Conservation (phyloP, 2,797 vertebrate genomes). For the Peromyscus nudipes region DNA sequence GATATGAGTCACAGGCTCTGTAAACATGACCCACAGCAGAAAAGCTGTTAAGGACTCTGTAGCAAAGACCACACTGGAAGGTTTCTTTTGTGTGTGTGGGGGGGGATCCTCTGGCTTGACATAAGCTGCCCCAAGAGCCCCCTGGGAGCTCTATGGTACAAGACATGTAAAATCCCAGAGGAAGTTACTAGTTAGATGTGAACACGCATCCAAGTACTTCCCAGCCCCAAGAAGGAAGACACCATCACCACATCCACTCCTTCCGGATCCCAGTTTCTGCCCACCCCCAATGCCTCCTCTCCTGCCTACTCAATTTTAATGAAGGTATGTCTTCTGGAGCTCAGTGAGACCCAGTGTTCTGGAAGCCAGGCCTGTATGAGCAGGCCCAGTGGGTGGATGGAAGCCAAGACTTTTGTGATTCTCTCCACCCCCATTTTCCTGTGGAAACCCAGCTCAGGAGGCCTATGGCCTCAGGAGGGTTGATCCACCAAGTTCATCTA, state of each 20-base stretch:
- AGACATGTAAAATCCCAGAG: not conserved
- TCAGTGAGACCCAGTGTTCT: not conserved
- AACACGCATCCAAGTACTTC: rapidly evolving
- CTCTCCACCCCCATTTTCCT: slow-evolving; percentile 66
- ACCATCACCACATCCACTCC: rapidly evolving
- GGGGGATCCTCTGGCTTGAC: not conserved
- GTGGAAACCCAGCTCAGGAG: slow-evolving; percentile 60
- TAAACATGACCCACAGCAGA: not conserved
- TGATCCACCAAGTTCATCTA: slow-evolving; percentile 24
- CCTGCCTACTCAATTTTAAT: slow-evolving; percentile 37
- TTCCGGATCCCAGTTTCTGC: not conserved
- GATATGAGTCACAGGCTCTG: not conserved
- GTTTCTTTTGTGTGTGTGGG: not conserved
- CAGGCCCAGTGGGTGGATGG: slow-evolving; percentile 55
- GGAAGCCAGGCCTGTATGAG: slow-evolving; percentile 72
- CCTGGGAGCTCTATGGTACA: not conserved
- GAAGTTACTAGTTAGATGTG: not conserved
- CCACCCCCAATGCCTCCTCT: not conserved
- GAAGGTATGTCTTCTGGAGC: slow-evolving; percentile 36
- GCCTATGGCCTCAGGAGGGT: slow-evolving; percentile 48
- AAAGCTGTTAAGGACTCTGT: slow-evolving; percentile 9
- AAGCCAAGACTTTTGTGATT: slow-evolving; percentile 74
- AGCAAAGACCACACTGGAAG: not conserved
- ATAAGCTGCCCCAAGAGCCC: not conserved
- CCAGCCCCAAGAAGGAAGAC: not conserved